Conservation (phyloP, 2,113 vertebrate genomes). For the Pelvicachromis taeniatus region DNA sequence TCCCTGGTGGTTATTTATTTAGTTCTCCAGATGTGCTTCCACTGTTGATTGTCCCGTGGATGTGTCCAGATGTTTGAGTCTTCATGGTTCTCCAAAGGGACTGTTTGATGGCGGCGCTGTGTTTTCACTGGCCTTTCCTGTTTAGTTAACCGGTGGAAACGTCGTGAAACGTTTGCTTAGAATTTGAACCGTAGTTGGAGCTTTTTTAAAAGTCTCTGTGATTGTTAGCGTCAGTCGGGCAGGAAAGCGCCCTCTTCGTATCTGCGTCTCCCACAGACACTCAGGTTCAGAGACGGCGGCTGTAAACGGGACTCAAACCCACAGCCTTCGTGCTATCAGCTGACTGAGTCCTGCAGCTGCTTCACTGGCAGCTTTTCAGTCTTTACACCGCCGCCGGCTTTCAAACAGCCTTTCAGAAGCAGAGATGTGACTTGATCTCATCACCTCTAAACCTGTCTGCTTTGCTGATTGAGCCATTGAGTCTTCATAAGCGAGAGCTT, state of each 20-base stretch:
- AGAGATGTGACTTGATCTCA: constrained; percentile 30
- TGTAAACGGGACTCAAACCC: constrained; percentile 25
- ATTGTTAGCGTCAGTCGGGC: not conserved
- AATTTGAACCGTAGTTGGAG: not conserved
- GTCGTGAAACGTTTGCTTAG: not conserved
- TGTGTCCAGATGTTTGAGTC: not conserved
- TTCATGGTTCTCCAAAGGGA: not conserved
- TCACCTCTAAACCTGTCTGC: constrained; percentile 25
- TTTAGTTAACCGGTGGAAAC: not conserved
- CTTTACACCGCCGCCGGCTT: not conserved
- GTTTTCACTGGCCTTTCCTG: not conserved
- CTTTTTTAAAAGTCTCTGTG: not conserved
- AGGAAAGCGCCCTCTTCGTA: not conserved
- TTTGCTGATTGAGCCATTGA: constrained; percentile 43
- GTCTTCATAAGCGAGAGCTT: constrained; percentile 11
- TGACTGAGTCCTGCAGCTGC: constrained; percentile 8
- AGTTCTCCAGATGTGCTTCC: not conserved
- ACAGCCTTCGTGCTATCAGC: not conserved
- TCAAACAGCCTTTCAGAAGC: constrained; percentile 26
- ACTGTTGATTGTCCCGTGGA: not conserved
- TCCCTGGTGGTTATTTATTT: not conserved
- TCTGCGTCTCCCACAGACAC: not conserved
- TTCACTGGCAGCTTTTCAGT: constrained; percentile 12
- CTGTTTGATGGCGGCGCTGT: not conserved
- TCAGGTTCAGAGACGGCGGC: not conserved